Evolutionary conservation across 2,888 invertebrate species (phyloP), one percentile per base, ranked within the genome.

Genomic region (Mayetiola destructor): DNA sequence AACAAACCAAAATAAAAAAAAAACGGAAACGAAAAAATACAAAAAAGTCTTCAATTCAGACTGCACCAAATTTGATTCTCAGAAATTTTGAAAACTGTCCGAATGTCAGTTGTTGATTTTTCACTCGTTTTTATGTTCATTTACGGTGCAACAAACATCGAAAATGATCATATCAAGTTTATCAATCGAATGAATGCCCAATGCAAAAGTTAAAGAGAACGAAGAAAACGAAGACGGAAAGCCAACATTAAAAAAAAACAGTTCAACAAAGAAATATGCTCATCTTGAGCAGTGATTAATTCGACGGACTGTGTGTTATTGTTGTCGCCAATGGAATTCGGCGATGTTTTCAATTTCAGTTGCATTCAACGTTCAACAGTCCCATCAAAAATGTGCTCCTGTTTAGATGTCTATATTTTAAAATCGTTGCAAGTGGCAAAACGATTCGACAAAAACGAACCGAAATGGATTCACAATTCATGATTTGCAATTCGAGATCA

Each of bases 251-350:
- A 23, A 23, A 14, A 23, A 23, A 42, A 42, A 42, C 12, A 14
- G 27, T 6, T 27, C 9, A 48, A 48, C 27, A 16, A 48, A n/a
- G n/a, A 48, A 48, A 48, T 48, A 48, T 48, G 29, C 9, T 48
- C 48, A 48, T 27, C 27, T 48, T 48, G n/a, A n/a, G n/a, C n/a
- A n/a, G n/a, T 48, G 27, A 48, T 48, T 27, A 48, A 16, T 48
- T 48, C 48, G 48, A 48, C 27, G 23, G 23, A 48, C n/a, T 48
- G 48, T 48, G 48, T 48, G 48, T 48, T 48, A 48, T 48, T 48
- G 48, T 27, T 48, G 48, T 27, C 48, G 48, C 48, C n/a, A 42
- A 48, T n/a, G n/a, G n/a, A 48, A 48, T 16, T 48, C 48, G 23
- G 48, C 27, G 27, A 48, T 27, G n/a, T n/a, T n/a, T n/a, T n/a